Conservation (phyloP, 2,888 invertebrate species). For the Apodemia mormo region DNA sequence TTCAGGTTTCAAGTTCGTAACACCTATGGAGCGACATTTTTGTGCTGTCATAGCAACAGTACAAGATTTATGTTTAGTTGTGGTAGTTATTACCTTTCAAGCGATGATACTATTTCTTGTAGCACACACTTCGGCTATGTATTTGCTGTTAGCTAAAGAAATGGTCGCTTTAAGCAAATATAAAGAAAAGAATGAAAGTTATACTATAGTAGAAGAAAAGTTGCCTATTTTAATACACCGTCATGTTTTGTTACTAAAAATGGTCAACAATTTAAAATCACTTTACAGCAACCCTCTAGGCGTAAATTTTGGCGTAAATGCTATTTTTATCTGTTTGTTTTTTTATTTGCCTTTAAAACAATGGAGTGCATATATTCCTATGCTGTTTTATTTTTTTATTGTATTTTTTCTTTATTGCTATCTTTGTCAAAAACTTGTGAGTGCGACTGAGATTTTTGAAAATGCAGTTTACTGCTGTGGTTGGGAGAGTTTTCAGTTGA, state of each 20-base stretch:
- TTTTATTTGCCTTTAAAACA: slow-evolving; percentile 56
- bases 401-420: slow-evolving; percentile 68
- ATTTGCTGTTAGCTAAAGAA: slow-evolving; percentile 56
- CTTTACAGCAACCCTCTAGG: slow-evolving; percentile 66
- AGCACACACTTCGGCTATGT: slow-evolving; percentile 61
- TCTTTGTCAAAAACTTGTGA: slow-evolving; percentile 59
- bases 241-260: slow-evolving; percentile 50
- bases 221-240: slow-evolving; percentile 50
- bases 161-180: slow-evolving; percentile 47
- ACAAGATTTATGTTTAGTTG: slow-evolving; percentile 52
- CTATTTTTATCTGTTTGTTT: slow-evolving; percentile 59
- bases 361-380: slow-evolving; percentile 56
- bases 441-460: slow-evolving; percentile 60
- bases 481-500: slow-evolving; percentile 63
- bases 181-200: slow-evolving; percentile 35
- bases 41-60: slow-evolving; percentile 48
- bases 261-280: slow-evolving; percentile 50
- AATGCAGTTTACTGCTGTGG: slow-evolving; percentile 64
- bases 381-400: slow-evolving; percentile 57
- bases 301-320: slow-evolving; percentile 61
- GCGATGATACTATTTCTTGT: slow-evolving; percentile 57
- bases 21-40: slow-evolving; percentile 49
- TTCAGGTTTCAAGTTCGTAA: slow-evolving; percentile 45
- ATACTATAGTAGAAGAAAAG: slow-evolving; percentile 43
- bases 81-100: slow-evolving; percentile 58